A percentile compares a stretch with the other conserved stretches of the same genome.
Conservation (phyloP, 2,888 invertebrate species). For the Caradrina kadenii region DNA sequence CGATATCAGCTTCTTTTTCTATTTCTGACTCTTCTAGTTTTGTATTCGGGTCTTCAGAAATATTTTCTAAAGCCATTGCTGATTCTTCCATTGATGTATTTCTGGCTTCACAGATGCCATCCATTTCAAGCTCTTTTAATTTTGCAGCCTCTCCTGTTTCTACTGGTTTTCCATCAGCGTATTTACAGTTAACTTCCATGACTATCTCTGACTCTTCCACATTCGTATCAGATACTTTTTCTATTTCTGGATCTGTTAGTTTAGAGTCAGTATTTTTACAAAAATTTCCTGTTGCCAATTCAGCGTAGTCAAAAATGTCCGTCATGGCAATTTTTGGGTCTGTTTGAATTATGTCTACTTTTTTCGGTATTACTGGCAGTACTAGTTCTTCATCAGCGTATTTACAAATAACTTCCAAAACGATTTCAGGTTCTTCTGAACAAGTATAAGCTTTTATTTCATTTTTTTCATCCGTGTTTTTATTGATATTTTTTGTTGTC, state of each 20-base stretch:
- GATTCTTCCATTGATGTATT: background rate
- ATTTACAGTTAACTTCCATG: constrained; percentile 36
- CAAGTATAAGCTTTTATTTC: background rate
- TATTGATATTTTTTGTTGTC: background rate
- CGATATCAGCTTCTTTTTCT: background rate
- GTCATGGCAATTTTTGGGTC: background rate
- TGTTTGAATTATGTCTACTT: background rate
- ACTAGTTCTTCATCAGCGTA: constrained; percentile 29
- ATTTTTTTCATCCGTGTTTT: background rate
- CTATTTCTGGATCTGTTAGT: background rate
- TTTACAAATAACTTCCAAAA: constrained; percentile 34
- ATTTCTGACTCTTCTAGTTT: background rate
- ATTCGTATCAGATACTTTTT: constrained; percentile 2
- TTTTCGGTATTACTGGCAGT: constrained; percentile 11
- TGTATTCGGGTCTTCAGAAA: background rate
- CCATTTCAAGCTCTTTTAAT: background rate
- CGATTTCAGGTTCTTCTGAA: constrained; percentile 31
- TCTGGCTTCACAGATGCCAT: background rate
- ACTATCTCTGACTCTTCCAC: constrained; percentile 32
- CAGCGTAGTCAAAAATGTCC: background rate
- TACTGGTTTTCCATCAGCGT: constrained; percentile 21
- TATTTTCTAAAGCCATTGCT: background rate
- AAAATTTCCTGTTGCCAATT: background rate
- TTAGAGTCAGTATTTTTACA: background rate
- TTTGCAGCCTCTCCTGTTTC: background rate